Evolutionary conservation across 1,140 invertebrate genomes (phyloP).

Genomic region (Drosophila nebulosa): DNA sequence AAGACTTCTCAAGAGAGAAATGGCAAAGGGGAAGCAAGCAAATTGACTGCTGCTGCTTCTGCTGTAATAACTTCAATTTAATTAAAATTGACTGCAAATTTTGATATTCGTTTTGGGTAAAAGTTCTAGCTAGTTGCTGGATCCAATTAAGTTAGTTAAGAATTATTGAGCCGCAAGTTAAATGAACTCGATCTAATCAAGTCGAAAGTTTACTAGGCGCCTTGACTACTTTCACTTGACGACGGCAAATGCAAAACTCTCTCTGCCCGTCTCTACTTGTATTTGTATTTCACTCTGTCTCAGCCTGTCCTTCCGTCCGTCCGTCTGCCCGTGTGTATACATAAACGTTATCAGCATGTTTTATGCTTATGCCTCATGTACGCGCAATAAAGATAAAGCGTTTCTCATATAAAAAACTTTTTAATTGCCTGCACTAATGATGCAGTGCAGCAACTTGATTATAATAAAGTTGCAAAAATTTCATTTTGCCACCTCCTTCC

Average conservation of each 20-base stretch:
- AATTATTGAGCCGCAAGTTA: slow-evolving; percentile 36
- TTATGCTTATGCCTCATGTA: slow-evolving; percentile 75
- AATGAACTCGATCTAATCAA: slow-evolving; percentile 44
- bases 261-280: neutral
- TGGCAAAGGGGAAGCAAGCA: neutral
- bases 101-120: slow-evolving; percentile 18
- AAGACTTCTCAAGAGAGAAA: slow-evolving; percentile 13
- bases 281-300: neutral
- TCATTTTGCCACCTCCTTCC: slow-evolving; percentile 2
- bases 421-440: slow-evolving; percentile 79
- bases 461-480: slow-evolving; percentile 64
- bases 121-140: slow-evolving; percentile 20
- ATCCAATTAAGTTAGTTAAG: slow-evolving; percentile 24
- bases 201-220: slow-evolving; percentile 2
- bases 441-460: slow-evolving; percentile 75
- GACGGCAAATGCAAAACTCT: slow-evolving; percentile 48
- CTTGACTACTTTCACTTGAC: slow-evolving; percentile 19
- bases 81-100: slow-evolving; percentile 53
- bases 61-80: slow-evolving; percentile 37
- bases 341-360: slow-evolving; percentile 66
- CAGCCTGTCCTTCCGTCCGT: neutral
- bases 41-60: slow-evolving; percentile 4
- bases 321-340: slow-evolving; percentile 14
- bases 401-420: slow-evolving; percentile 74
- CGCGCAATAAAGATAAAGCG: slow-evolving; percentile 78